Evolutionary conservation across 2,113 vertebrate species (phyloP).

Genomic region (Scopus umbretta): DNA sequence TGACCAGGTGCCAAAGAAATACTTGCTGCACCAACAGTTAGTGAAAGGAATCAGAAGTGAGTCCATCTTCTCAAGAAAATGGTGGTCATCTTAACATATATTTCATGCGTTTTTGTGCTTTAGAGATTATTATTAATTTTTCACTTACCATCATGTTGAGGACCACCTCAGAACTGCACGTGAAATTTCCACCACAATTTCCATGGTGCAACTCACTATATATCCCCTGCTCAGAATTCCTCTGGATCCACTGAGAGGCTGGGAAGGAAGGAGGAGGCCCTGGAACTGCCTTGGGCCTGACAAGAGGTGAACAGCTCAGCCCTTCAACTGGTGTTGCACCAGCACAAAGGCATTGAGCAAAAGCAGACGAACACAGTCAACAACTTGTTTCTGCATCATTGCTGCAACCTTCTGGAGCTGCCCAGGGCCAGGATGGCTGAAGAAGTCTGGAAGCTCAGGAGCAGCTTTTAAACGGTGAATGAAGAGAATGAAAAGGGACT

Average conservation of each 20-base stretch:
- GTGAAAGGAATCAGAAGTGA: background rate
- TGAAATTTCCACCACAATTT: background rate
- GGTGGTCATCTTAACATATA: background rate
- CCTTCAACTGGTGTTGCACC: background rate
- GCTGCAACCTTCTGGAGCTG: background rate
- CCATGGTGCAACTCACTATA: background rate
- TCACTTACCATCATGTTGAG: background rate
- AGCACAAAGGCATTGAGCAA: rapidly evolving
- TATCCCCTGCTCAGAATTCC: background rate
- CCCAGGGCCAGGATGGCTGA: background rate
- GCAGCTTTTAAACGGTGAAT: background rate
- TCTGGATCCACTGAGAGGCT: background rate
- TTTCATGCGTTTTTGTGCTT: background rate
- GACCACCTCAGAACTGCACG: rapidly evolving
- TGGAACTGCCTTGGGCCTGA: background rate
- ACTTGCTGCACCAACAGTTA: background rate
- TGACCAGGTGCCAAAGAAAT: background rate
- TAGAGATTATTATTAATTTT: background rate
- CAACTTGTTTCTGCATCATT: background rate
- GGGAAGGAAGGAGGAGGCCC: background rate
- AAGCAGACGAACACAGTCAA: rapidly evolving
- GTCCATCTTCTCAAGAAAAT: background rate
- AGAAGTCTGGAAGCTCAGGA: background rate
- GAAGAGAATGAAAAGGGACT: background rate
- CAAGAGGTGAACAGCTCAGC: background rate